Base-by-base conservation (phyloP, 2,797 vertebrate genomes). In the Gallinago nigripennis region DNA sequence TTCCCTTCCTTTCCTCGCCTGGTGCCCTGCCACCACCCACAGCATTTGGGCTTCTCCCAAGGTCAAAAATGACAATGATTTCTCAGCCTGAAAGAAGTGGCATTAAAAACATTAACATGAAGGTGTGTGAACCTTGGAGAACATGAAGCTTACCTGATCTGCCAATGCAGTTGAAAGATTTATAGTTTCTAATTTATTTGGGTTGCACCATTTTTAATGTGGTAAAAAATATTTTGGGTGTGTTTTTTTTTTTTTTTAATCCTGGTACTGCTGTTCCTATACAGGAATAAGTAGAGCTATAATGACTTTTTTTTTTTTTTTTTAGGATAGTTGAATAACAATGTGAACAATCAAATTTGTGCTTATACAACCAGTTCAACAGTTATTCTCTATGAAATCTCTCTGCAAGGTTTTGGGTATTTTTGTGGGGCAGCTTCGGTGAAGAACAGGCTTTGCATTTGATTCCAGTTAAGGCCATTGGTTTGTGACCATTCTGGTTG, bases 381-480 rank as follows among this genome's bases (percentile, higher is more conserved):
- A 33, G 17, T 28, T 3, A 0, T 31, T 25, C 25, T 23, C 6
- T 33, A 70, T 3, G 2, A 63, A 82, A 73, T 10, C 6, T 48
- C 25, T 37, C 16, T 41, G 12, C 3, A 43, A 77, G 5, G 21
- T 56, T 95, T 82, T 58, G 21, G n/a, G 18, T 4, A 2, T 14
- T 73, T 79, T 65, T 45, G 31, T 18, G n/a, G 30, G 33, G 9
- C 8, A 51, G 3, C 16, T 65, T 45, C 25, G 16, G 7, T 31
- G 20, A 46, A 19, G 17, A 75, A 45, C 3, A 3, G 48, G 45
- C 48, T 90, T 84, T 76, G 16, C 12, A 8, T 15, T 45, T 65
- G 39, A 63, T 16, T 5, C 8, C 10, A 19, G 25, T 39, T 65
- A 39, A 0, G 0, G 11, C 4, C 6, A 8, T 33, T 4, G 3